phyloP scores from a whole-genome alignment of 2,113 vertebrate genomes.

The Trinectes maculatus region DNA sequence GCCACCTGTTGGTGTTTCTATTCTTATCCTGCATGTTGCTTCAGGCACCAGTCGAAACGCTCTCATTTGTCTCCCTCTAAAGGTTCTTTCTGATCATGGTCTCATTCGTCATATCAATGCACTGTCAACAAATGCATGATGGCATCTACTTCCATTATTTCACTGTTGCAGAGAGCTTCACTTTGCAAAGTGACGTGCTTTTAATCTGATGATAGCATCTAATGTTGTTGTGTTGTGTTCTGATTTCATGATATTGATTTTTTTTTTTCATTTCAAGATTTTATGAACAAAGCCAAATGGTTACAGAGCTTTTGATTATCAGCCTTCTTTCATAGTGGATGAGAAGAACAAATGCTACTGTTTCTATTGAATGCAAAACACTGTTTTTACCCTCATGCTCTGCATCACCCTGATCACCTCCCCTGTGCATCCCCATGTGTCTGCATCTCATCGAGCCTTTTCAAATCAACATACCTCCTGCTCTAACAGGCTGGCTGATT shows the following conservation, averaged over 20 bases:
- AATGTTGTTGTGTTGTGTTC: too few relatives aligned
- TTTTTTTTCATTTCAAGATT: too few relatives aligned
- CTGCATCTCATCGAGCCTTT: not conserved
- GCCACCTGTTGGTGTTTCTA: conserved; percentile 59
- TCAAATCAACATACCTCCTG: conserved; percentile 47
- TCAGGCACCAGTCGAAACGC: not conserved
- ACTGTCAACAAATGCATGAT: not conserved
- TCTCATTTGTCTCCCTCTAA: conserved; percentile 70
- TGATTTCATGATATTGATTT: too few relatives aligned
- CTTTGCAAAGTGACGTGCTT: too few relatives aligned
- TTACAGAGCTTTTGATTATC: too few relatives aligned
- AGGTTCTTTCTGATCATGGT: conserved; percentile 53
- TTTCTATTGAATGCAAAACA: too few relatives aligned
- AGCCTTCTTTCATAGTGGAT: too few relatives aligned
- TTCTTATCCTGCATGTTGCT: conserved; percentile 18
- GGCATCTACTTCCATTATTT: conserved; percentile 3
- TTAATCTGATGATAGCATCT: too few relatives aligned
- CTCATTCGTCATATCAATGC: not conserved
- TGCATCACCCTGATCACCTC: too few relatives aligned
- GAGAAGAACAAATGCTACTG: too few relatives aligned
- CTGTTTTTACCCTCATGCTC: too few relatives aligned
- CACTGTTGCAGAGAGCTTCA: not conserved
- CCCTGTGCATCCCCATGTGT: not conserved
- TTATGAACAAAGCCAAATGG: too few relatives aligned
- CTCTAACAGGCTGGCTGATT: conserved; percentile 27